These are phyloP conservation scores for Clistopyga incitator DNA, from an alignment of 2,888 invertebrate species.

Conservation along the genomic window DNA sequence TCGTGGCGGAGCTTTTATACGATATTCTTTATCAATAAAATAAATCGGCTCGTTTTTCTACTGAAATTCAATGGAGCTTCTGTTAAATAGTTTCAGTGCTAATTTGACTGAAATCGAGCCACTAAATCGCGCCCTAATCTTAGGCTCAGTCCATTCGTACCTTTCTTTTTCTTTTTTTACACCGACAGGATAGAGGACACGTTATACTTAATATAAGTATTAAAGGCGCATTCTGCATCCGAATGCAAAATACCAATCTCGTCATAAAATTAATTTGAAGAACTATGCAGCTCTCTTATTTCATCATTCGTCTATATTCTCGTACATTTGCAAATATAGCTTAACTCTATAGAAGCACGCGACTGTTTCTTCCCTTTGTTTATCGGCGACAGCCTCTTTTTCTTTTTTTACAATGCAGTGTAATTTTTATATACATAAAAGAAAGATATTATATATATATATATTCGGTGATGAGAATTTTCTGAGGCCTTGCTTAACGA, in stretches of 20 bases:
- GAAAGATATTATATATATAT: slow-evolving; percentile 19
- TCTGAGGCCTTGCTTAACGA: slow-evolving; percentile 37
- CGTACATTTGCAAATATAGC: slow-evolving; percentile 50
- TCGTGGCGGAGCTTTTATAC: no score
- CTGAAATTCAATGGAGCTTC: no score
- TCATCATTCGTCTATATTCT: slow-evolving; percentile 42
- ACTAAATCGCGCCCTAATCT: slow-evolving; percentile 2
- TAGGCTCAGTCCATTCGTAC: slow-evolving; percentile 27
- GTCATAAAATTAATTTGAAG: slow-evolving; percentile 26
- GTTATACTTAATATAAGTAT: slow-evolving; percentile 59
- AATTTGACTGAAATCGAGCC: slow-evolving; percentile 10
- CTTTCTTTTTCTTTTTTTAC: slow-evolving; percentile 32
- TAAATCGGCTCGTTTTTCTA: no score
- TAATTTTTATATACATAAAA: slow-evolving; percentile 39
- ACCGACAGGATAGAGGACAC: slow-evolving; percentile 35
- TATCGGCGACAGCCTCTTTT: slow-evolving; percentile 34
- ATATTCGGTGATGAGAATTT: slow-evolving; percentile 57
- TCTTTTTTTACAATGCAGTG: slow-evolving; percentile 23
- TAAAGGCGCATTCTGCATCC: slow-evolving; percentile 35
- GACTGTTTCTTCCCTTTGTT: slow-evolving; percentile 42
- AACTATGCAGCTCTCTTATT: slow-evolving; percentile 38
- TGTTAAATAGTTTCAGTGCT: background rate
- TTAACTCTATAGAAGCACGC: slow-evolving; percentile 35
- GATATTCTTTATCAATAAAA: no score
- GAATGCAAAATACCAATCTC: slow-evolving; percentile 44